These are phyloP conservation scores for Nanorana parkeri DNA, from an alignment of 2,113 vertebrate genomes.

Conservation along the genomic window DNA sequence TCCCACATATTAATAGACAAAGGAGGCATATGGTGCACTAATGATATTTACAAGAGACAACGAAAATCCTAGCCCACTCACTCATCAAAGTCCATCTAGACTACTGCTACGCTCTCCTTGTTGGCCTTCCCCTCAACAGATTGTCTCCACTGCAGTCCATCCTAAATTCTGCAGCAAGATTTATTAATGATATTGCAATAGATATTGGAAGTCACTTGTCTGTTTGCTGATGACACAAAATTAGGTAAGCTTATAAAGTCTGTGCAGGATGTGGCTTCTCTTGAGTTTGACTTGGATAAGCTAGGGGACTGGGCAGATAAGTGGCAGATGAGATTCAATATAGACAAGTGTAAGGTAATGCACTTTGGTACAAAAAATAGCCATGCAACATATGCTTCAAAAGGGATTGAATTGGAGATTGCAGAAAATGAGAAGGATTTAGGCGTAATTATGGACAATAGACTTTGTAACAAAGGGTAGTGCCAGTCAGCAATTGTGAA, in stretches of 20 bases:
- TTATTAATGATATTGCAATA: too few species aligned
- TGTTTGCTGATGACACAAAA: conserved; percentile 12
- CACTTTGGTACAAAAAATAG: neutral
- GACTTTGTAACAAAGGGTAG: neutral
- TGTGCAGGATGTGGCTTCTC: neutral
- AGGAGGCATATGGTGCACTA: too few species aligned
- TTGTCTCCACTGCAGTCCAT: too few species aligned
- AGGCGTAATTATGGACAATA: neutral
- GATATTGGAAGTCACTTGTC: neutral
- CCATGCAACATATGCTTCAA: neutral
- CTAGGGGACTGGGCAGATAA: neutral
- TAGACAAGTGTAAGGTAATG: neutral
- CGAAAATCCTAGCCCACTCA: too few species aligned
- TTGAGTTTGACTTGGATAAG: neutral
- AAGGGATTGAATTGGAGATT: neutral
- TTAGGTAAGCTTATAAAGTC: neutral
- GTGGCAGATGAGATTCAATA: too few species aligned
- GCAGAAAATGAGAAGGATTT: neutral
- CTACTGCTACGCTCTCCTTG: too few species aligned
- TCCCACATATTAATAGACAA: too few species aligned
- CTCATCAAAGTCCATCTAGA: too few species aligned
- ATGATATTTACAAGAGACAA: too few species aligned
- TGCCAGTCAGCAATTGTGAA: neutral
- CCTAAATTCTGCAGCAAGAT: too few species aligned
- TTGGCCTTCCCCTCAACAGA: too few species aligned